Evolutionary conservation across 2,888 invertebrate species (phyloP).

Genomic region (Lamellibrachia satsuma): DNA sequence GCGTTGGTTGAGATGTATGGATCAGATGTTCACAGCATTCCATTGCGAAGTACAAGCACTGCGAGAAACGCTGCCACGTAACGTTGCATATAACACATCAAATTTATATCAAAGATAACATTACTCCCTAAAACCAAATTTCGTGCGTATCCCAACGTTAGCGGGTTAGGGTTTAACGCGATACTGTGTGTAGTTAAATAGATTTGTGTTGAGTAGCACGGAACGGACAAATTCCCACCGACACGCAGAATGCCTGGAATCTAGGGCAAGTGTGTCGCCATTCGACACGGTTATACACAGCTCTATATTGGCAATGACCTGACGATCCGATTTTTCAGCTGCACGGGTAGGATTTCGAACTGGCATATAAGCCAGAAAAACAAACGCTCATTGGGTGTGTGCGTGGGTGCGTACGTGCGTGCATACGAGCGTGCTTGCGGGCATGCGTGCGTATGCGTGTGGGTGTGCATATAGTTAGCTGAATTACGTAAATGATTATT

Average conservation of each 20-base stretch:
- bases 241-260: not conserved
- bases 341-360: too few species aligned
- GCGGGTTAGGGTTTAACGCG: not conserved
- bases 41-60: not conserved
- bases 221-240: not conserved
- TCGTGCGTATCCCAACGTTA: not conserved
- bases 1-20: not conserved
- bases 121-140: not conserved
- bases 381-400: too few species aligned
- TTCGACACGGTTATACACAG: not conserved
- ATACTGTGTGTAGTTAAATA: not conserved
- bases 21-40: not conserved
- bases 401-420: too few species aligned
- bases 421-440: too few species aligned
- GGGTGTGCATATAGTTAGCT: not conserved
- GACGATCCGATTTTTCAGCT: not conserved
- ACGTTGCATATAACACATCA: not conserved
- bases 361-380: too few species aligned
- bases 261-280: not conserved
- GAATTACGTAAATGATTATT: not conserved
- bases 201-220: not conserved
- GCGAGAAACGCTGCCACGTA: not conserved
- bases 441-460: too few species aligned
- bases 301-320: not conserved
- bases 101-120: not conserved